phyloP scores from a whole-genome alignment of 2,797 vertebrate genomes.

The Rhinichthys osculus region DNA sequence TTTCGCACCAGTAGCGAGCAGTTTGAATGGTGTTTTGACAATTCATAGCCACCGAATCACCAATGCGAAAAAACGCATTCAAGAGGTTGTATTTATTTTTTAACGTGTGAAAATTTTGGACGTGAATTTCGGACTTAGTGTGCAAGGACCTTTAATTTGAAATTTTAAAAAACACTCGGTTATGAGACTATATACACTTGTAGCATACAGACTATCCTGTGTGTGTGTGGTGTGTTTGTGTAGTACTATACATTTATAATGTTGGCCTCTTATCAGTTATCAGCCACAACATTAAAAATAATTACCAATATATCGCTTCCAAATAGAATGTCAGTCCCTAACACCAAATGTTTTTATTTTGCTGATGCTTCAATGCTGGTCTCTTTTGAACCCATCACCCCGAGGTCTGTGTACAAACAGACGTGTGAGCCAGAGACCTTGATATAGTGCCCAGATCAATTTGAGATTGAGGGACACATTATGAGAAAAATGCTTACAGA shows the following conservation, averaged over 20 bases:
- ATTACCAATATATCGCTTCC: background rate
- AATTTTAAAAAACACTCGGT: too few species aligned
- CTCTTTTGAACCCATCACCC: background rate
- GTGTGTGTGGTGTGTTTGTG: too few species aligned
- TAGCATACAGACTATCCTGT: too few species aligned
- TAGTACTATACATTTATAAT: background rate
- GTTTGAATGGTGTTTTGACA: too few species aligned
- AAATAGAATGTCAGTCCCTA: background rate
- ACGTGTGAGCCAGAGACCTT: background rate
- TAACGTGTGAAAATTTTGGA: too few species aligned
- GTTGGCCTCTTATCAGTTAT: background rate
- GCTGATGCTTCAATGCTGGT: background rate
- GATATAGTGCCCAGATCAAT: conserved; percentile 35
- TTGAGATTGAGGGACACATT: conserved; percentile 33
- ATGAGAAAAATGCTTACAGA: conserved; percentile 36
- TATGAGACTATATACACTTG: too few species aligned
- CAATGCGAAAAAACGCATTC: too few species aligned
- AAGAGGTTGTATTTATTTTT: too few species aligned
- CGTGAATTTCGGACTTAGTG: too few species aligned
- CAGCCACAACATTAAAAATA: background rate
- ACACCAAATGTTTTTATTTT: background rate
- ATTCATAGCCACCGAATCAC: too few species aligned
- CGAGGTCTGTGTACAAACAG: background rate
- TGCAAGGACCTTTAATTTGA: too few species aligned
- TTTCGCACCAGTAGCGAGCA: too few species aligned